Evolutionary conservation across 2,113 vertebrate genomes (phyloP).

Genomic region (Butorides virescens): DNA sequence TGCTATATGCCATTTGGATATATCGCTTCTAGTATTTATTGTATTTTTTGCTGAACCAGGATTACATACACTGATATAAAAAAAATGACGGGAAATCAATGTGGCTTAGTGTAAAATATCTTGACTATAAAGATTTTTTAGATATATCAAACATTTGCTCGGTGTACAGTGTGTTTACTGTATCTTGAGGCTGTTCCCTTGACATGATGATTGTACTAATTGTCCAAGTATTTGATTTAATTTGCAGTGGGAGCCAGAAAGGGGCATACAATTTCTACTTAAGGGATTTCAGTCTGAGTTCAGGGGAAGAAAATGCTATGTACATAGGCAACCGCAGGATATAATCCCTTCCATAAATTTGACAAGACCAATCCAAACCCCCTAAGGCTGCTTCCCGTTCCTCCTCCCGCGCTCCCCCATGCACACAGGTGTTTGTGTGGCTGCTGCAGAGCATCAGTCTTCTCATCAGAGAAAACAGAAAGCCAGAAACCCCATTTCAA

Average conservation of each 20-base stretch:
- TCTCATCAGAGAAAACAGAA: background rate
- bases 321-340: background rate
- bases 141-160: background rate
- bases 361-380: background rate
- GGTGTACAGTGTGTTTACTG: background rate
- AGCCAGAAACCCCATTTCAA: rapidly evolving
- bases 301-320: background rate
- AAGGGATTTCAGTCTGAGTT: background rate
- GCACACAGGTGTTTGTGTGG: rapidly evolving
- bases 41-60: conserved; percentile 42
- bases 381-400: background rate
- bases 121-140: conserved; percentile 58
- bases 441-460: rapidly evolving
- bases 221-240: conserved; percentile 41
- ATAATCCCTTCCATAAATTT: background rate
- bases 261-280: background rate
- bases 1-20: conserved; percentile 52
- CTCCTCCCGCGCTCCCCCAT: rapidly evolving
- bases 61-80: conserved; percentile 40
- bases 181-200: conserved; percentile 6
- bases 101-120: conserved; percentile 54
- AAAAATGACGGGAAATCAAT: conserved; percentile 62
- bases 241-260: conserved; percentile 14
- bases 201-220: conserved; percentile 30
- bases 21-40: conserved; percentile 63